phyloP scores from a whole-genome alignment of 2,113 vertebrate species.

The Serilophus lunatus region DNA sequence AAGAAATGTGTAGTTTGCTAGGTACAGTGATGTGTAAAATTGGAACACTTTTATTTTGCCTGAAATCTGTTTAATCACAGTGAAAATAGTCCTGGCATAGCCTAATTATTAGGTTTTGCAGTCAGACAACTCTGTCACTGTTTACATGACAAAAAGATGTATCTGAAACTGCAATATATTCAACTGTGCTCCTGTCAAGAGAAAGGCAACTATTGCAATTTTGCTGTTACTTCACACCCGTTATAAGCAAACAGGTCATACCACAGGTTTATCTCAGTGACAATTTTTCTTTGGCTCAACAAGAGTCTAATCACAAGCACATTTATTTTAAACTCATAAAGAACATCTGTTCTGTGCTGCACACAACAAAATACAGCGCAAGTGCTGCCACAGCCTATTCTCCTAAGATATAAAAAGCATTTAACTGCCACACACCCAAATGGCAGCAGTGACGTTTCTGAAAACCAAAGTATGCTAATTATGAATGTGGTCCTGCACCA shows the following conservation, averaged over 20 bases:
- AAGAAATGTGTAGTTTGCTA: neutral
- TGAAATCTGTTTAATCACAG: neutral
- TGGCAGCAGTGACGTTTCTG: neutral
- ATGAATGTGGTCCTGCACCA: neutral
- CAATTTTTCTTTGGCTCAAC: constrained; percentile 11
- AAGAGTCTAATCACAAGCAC: neutral
- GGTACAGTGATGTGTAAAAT: neutral
- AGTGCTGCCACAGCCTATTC: neutral
- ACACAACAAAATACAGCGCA: neutral
- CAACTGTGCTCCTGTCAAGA: neutral
- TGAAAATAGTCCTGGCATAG: neutral
- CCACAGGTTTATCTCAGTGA: neutral
- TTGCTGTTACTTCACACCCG: neutral
- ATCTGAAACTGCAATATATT: neutral
- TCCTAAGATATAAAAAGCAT: neutral
- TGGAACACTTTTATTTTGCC: neutral
- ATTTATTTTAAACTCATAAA: constrained; percentile 18
- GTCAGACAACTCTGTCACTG: neutral
- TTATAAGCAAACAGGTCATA: neutral
- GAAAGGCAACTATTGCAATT: neutral
- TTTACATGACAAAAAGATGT: neutral
- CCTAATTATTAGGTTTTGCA: neutral
- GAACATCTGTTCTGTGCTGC: neutral
- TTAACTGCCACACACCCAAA: neutral
- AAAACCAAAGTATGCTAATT: neutral